These are phyloP conservation scores for Pachyrhynchus sulphureomaculatus DNA, from an alignment of 1,140 invertebrate species.

Conservation along the genomic window DNA sequence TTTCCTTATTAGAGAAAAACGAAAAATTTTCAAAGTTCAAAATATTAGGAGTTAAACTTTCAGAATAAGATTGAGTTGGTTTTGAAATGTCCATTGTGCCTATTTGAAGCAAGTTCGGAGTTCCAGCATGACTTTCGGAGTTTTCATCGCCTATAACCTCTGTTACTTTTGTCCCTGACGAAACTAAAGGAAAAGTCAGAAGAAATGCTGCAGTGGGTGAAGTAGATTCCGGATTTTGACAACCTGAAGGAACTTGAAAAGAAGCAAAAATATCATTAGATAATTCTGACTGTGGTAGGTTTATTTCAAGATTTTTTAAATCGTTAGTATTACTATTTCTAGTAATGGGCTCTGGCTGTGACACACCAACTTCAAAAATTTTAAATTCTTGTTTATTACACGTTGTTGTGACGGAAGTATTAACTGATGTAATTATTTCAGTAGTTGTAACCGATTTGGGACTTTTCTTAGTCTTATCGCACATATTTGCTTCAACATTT, in stretches of 20 bases:
- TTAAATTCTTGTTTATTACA: not conserved
- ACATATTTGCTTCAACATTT: too few species aligned
- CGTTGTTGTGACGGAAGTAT: not conserved
- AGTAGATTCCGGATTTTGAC: slow-evolving; percentile 66
- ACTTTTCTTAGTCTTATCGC: too few species aligned
- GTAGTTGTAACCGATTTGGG: not conserved
- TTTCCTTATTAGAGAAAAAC: slow-evolving; percentile 44
- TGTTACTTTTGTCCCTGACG: slow-evolving; percentile 57
- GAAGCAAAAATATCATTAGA: slow-evolving; percentile 74
- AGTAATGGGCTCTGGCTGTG: not conserved
- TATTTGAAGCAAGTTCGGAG: slow-evolving; percentile 64
- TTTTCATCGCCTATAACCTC: slow-evolving; percentile 61
- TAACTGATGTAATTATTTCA: not conserved
- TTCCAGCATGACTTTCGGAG: slow-evolving; percentile 56
- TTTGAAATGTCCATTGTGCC: slow-evolving; percentile 60
- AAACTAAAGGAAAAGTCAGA: slow-evolving; percentile 72
- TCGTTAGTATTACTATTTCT: slow-evolving; percentile 16
- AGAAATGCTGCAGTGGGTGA: slow-evolving; percentile 77
- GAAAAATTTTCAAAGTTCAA: slow-evolving; percentile 48
- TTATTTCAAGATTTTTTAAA: slow-evolving; percentile 37
- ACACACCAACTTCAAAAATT: not conserved
- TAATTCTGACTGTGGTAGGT: slow-evolving; percentile 62
- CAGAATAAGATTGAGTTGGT: slow-evolving; percentile 42
- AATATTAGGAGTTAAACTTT: slow-evolving; percentile 43
- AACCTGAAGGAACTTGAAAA: slow-evolving; percentile 61